phyloP scores from a whole-genome alignment of 1,140 invertebrate genomes.

The Thalassaphorura encarpata region DNA sequence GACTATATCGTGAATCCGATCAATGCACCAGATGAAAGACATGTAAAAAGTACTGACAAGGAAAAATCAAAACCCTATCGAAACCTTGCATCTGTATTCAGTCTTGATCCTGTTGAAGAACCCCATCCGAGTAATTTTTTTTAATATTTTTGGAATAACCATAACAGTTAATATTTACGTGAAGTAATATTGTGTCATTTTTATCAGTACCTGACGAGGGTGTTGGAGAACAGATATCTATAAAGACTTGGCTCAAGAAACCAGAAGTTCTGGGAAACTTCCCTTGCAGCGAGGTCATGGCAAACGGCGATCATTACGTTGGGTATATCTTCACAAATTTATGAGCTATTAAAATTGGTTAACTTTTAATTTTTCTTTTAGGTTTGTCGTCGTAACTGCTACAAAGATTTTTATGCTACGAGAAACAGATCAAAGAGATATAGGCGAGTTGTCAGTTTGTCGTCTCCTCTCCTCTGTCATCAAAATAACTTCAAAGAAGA shows the following conservation, averaged over 20 bases:
- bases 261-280: constrained; percentile 74
- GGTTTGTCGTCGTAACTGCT: constrained; percentile 76
- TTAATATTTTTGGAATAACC: too few species aligned
- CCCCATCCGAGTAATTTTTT: too few species aligned
- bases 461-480: constrained; percentile 79
- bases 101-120: too few species aligned
- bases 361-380: constrained; percentile 37
- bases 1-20: constrained; percentile 84
- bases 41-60: constrained; percentile 66
- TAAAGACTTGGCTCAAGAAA: constrained; percentile 69
- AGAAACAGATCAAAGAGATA: constrained; percentile 63
- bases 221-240: constrained; percentile 54
- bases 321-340: constrained; percentile 41
- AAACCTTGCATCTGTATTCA: constrained; percentile 85
- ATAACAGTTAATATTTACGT: too few species aligned
- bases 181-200: too few species aligned
- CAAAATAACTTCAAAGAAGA: constrained; percentile 91
- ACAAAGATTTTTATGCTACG: constrained; percentile 78
- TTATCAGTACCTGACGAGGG: constrained; percentile 51
- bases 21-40: constrained; percentile 43
- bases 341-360: not conserved
- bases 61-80: constrained; percentile 72
- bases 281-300: constrained; percentile 80
- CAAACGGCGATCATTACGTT: constrained; percentile 73
- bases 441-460: constrained; percentile 71